Evolutionary conservation across 2,888 invertebrate species (phyloP).

Genomic region (Euplexia lucipara): DNA sequence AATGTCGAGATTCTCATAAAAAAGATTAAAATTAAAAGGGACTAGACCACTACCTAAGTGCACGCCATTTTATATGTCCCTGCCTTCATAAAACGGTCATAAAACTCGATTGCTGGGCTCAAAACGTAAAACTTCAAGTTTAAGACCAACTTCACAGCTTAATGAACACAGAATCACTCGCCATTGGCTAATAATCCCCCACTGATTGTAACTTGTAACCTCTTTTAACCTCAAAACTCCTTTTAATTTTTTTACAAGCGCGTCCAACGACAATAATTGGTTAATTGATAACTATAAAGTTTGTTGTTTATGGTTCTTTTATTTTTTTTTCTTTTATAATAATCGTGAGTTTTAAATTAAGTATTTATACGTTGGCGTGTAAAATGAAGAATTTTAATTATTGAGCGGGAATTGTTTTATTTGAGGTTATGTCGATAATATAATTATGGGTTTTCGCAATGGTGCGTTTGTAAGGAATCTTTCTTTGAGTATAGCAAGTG

Average conservation of each 20-base stretch:
- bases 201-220: conserved; percentile 56
- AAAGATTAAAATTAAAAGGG: conserved; percentile 38
- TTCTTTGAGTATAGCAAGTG: not conserved
- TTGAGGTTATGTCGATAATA: conserved; percentile 25
- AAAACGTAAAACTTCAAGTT: conserved; percentile 54
- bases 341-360: conserved; percentile 55
- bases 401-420: conserved; percentile 33
- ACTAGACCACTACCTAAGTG: conserved; percentile 42
- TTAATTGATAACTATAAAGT: conserved; percentile 65
- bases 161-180: conserved; percentile 45
- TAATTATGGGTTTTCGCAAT: conserved; percentile 1
- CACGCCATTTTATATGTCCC: conserved; percentile 41
- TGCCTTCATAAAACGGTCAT: conserved; percentile 59
- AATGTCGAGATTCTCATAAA: conserved; percentile 12
- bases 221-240: conserved; percentile 52
- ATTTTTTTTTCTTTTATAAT: conserved; percentile 41
- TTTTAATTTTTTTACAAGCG: conserved; percentile 38
- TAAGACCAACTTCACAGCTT: conserved; percentile 41
- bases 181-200: conserved; percentile 55
- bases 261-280: conserved; percentile 62
- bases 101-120: conserved; percentile 46
- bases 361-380: conserved; percentile 50
- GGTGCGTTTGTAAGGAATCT: not conserved
- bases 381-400: conserved; percentile 37
- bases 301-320: conserved; percentile 54